phyloP scores from a whole-genome alignment of 53 echinoderm and acorn worm genomes.

The Actinopyga echinites region DNA sequence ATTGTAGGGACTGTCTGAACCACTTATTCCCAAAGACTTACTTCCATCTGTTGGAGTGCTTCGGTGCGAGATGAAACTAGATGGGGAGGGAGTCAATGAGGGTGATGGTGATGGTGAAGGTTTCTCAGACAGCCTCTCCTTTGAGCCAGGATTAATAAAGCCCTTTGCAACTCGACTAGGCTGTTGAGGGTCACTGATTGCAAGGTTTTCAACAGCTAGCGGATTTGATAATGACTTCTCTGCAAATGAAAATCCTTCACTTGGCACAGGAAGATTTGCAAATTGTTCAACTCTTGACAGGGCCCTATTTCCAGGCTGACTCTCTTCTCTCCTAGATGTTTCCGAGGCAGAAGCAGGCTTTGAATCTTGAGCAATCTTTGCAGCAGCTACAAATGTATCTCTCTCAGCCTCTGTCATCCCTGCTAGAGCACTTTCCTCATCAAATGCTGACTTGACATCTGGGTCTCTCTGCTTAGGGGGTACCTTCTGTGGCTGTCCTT shows the following conservation, averaged over 20 bases:
- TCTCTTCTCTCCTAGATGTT: no score
- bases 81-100: no score
- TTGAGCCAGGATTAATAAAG: not conserved
- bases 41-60: no score
- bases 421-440: constrained; percentile 85
- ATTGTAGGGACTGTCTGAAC: no score
- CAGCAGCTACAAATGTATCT: constrained; percentile 87
- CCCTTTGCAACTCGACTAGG: not conserved
- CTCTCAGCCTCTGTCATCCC: constrained; percentile 94
- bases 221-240: not conserved
- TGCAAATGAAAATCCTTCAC: not conserved
- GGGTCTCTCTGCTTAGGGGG: not conserved
- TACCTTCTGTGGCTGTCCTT: constrained; percentile 29
- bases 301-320: no score
- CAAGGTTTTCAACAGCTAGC: constrained; percentile 26
- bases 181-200: constrained; percentile 1
- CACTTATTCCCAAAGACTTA: no score
- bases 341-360: not conserved
- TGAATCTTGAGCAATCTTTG: constrained; percentile 68
- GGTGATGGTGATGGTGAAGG: no score
- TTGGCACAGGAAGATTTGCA: not conserved
- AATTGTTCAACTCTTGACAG: not conserved
- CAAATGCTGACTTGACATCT: constrained; percentile 52
- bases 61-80: no score
- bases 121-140: no score